Evolutionary conservation across 2,888 invertebrate species (phyloP), one percentile per base, ranked within the genome.

Genomic region (Eubasilissa splendida): DNA sequence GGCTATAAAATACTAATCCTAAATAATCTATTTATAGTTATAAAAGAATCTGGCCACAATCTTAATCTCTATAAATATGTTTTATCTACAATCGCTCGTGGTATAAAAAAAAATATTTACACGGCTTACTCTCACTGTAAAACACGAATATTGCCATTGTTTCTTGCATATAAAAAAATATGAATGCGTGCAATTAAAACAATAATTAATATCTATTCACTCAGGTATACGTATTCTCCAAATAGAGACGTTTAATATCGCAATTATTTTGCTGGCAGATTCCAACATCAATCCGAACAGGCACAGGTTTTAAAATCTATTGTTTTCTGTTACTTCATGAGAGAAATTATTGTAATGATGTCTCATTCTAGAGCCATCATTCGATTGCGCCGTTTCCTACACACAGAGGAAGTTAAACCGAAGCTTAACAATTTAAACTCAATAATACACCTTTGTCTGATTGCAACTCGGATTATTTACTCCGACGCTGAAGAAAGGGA

Each of bases 121-220:
- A 68, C n/a, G 42, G 50, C 50, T 68, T 50, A 68, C 42, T 68
- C 68, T 68, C 68, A 52, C 68, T 50, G n/a, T 0, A 68, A 50
- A 68, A 68, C 33, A 68, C 68, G 50, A 68, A 68, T 50, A 33
- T 68, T n/a, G 68, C 68, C 68, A 68, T 68, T 68, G 68, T 68
- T 68, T 50, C 52, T 68, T 3, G 50, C 42, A 33, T 42, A 50
- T 33, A 63, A 63, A 11, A n/a, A n/a, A 1, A 14, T n/a, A 68
- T 50, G 68, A 42, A 50, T 68, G 50, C 50, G 50, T 68, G 52
- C 52, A 68, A 68, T 68, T 68, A 68, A 42, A 50, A n/a, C n/a
- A 3, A 68, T 68, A 33, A 11, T 63, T 31, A 31, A 63, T 33
- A 63, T 63, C 63, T 31, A 31, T 12, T 11, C 33, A 33, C 63